A percentile compares a stretch with the other conserved stretches of the same genome.
phyloP scores from a whole-genome alignment of 2,888 invertebrate genomes.

The Melanchra persicariae region DNA sequence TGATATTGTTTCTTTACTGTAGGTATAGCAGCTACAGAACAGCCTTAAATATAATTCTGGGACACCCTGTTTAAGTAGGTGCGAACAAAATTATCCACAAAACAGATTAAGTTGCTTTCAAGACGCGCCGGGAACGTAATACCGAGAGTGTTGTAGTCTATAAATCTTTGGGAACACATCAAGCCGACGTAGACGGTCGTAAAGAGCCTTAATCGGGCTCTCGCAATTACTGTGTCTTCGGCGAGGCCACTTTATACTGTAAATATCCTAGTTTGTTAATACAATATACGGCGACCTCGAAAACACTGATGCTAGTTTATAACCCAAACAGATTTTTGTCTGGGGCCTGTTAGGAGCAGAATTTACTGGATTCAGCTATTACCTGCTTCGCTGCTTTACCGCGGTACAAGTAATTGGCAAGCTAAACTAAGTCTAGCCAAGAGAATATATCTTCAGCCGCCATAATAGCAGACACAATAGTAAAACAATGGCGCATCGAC shows the following conservation, averaged over 20 bases:
- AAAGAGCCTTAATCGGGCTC: conserved; percentile 79
- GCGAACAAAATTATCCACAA: conserved; percentile 54
- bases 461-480: too few relatives aligned
- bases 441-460: too few relatives aligned
- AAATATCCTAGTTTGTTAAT: conserved; percentile 72
- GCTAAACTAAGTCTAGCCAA: background rate
- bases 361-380: conserved; percentile 7
- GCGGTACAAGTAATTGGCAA: background rate
- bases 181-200: conserved; percentile 70
- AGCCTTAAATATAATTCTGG: too few relatives aligned
- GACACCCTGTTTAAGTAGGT: too few relatives aligned
- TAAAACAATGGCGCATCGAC: too few relatives aligned
- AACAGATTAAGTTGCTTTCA: conserved; percentile 64
- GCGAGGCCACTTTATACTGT: conserved; percentile 69
- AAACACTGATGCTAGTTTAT: conserved; percentile 60
- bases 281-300: conserved; percentile 66
- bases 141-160: conserved; percentile 70
- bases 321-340: conserved; percentile 62
- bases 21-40: too few relatives aligned
- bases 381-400: background rate
- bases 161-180: conserved; percentile 74
- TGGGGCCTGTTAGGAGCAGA: conserved; percentile 6
- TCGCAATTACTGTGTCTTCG: conserved; percentile 76
- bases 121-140: conserved; percentile 70
- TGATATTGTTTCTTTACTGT: too few relatives aligned